A percentile compares a stretch with the other conserved stretches of the same genome.
Evolutionary conservation across 2,113 vertebrate genomes (phyloP).

Genomic region (Cariama cristata): DNA sequence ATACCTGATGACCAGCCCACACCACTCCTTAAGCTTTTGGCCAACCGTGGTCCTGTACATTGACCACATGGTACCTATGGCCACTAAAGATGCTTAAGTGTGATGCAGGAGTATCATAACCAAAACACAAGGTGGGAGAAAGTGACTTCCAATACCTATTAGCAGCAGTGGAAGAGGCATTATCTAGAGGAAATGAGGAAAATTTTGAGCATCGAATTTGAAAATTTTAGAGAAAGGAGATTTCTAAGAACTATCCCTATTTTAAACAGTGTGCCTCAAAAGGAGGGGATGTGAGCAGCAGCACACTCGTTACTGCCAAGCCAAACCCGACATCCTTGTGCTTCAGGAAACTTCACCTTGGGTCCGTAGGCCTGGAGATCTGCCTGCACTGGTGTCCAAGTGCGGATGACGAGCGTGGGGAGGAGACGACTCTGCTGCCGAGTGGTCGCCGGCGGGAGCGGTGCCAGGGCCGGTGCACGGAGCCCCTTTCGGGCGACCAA

Average conservation of each 20-base stretch:
- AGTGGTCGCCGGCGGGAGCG: neutral
- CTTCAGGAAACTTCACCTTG: fast-evolving
- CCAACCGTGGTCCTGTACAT: fast-evolving
- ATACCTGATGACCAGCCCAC: fast-evolving
- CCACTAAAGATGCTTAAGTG: fast-evolving
- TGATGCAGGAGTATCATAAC: fast-evolving
- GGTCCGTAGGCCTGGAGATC: no score
- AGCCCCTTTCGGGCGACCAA: neutral
- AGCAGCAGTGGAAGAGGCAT: neutral
- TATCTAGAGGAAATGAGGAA: neutral
- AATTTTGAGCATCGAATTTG: neutral
- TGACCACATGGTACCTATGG: fast-evolving
- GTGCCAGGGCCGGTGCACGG: neutral
- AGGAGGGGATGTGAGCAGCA: fast-evolving
- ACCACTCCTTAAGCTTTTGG: neutral
- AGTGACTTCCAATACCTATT: fast-evolving
- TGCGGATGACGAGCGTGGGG: fast-evolving
- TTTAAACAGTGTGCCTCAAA: fast-evolving
- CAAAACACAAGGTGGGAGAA: fast-evolving
- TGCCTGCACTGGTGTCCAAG: fast-evolving
- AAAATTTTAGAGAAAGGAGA: no score
- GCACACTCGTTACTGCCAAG: fast-evolving
- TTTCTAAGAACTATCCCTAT: neutral
- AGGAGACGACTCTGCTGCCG: neutral
- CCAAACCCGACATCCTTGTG: fast-evolving